Evolutionary conservation across 2,113 vertebrate genomes (phyloP), one percentile per base, ranked within the genome.

Genomic region (Cephalophus harveyi): DNA sequence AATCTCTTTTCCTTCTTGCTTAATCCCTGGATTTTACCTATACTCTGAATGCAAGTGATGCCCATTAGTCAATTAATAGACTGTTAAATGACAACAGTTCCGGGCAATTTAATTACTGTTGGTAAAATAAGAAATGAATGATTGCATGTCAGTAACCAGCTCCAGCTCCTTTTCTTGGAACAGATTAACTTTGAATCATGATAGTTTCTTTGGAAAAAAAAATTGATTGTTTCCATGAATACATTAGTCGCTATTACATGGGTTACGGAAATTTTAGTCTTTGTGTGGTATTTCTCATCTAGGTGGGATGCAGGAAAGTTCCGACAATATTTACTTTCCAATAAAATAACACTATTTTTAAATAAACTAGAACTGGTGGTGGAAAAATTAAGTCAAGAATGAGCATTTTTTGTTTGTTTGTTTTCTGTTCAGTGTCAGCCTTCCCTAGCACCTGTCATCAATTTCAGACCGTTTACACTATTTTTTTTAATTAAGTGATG

Each of bases 61-160:
- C 99, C 99, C 99, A 99, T 99, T 99, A 99, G 99, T 99, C 99
- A 99, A 99, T 99, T 99, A 99, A 99, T 99, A 99, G 99, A 96
- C 99, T 99, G 99, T 99, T 99, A 99, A 99, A 99, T 99, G 99
- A 99, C 99, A 99, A 99, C 98, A 99, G 99, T 99, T 99, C 99
- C 99, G 95, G 99, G 99, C 99, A 99, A 99, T 99, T 99, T 99
- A 99, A 99, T 99, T 99, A 99, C 98, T 99, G 98, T 98, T 99
- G 98, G 98, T 98, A 98, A 99, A 99, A 98, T 99, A 98, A 99
- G 98, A 99, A 99, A 99, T 99, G 98, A 99, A 97, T 98, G 98
- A 99, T 99, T 98, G 97, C 98, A 97, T 98, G 99, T 98, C 98
- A 98, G 98, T 97, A 98, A 98, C 98, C 99, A 98, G 98, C 98